phyloP scores from a whole-genome alignment of 2,888 invertebrate species.

The Dicycla oo region DNA sequence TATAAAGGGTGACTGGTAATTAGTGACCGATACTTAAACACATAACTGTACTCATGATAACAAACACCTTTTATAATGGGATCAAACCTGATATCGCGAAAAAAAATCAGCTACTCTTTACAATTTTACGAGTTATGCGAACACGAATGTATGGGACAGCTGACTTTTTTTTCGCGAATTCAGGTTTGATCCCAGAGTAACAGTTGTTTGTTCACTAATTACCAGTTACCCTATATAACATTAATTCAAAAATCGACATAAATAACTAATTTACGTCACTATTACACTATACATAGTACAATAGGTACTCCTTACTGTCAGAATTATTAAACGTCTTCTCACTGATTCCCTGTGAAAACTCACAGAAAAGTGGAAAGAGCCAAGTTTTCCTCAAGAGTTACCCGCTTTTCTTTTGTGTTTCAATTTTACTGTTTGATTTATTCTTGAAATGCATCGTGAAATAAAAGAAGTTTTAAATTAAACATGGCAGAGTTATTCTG shows the following conservation, averaged over 20 bases:
- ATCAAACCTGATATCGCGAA: no score
- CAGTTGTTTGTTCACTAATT: no score
- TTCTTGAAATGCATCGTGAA: slow-evolving; percentile 53
- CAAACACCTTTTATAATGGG: no score
- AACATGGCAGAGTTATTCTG: slow-evolving; percentile 50
- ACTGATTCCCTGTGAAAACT: slow-evolving; percentile 59
- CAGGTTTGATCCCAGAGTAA: no score
- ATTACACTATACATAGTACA: slow-evolving; percentile 21
- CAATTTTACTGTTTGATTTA: slow-evolving; percentile 57
- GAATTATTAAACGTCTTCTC: slow-evolving; percentile 63
- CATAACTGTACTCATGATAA: no score
- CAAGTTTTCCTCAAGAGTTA: slow-evolving; percentile 52
- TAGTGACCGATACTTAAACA: no score
- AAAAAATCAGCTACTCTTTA: no score
- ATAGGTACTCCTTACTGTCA: slow-evolving; percentile 1
- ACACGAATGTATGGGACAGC: no score
- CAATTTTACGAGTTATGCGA: no score
- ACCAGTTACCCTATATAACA: no score
- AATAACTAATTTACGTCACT: slow-evolving; percentile 3
- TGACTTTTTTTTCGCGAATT: no score
- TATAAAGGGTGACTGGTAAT: no score
- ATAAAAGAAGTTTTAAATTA: slow-evolving; percentile 55
- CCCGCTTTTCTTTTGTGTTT: slow-evolving; percentile 52
- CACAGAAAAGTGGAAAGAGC: slow-evolving; percentile 37
- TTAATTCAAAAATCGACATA: background rate